Evolutionary conservation across 2,113 vertebrate species (phyloP), one percentile per base, ranked within the genome.

Genomic region (Mesembrinibis cayennensis): DNA sequence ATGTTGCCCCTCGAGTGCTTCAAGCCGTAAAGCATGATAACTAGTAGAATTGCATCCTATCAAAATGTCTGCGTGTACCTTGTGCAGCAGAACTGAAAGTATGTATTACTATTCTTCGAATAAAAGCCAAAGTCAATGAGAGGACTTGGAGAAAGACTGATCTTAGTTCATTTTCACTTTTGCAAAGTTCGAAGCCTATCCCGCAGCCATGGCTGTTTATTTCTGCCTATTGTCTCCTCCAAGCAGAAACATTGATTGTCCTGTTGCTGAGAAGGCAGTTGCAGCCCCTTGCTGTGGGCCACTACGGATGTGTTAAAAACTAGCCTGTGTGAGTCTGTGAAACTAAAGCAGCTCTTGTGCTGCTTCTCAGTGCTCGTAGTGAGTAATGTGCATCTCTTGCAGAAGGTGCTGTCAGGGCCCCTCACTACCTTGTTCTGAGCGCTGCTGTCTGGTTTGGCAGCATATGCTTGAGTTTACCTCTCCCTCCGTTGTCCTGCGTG

Each of bases 241-340:
- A 15, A 69, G 50, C 66, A 83, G 92, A 42, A 80, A 9, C 0
- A 1, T 22, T 5, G 20, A 2, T 71, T 45, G 61, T 52, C 29
- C 30, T 63, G 67, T 67, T 59, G 45, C 52, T 58, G 45, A 71
- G 61, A 27, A 66, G 27, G 67, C 21, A 55, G 36, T 40, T n/a
- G 42, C n/a, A 73, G 49, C 13, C 44, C 26, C 18, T 76, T 61
- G 50, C 70, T 47, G 44, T 0, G 1, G 53, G 47, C 47, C n/a
- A 9, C 0, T 13, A 3, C 1, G 4, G 40, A 0, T 34, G 17
- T 11, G 36, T 55, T 74, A 30, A 58, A 36, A 29, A 52, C 34
- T 26, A 40, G 23, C 56, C 38, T 38, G 18, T 5, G 12, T 19
- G 53, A n/a, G 21, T 9, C n/a, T 45, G 63, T 45, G 59, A 36